Conservation (phyloP, 1,140 invertebrate genomes). For the Pogonomyrmex californicus region DNA sequence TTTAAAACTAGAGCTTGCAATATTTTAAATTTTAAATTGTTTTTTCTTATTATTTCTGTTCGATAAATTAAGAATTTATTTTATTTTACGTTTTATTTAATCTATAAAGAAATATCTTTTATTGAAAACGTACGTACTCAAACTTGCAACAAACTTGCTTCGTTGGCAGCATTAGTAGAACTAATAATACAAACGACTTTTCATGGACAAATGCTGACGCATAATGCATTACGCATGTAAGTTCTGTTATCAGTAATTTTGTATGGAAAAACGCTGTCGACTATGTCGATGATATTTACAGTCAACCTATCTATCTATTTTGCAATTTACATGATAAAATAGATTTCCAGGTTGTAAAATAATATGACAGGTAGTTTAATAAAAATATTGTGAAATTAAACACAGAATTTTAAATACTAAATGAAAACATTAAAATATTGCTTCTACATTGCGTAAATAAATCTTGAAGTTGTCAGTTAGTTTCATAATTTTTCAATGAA, state of each 20-base stretch:
- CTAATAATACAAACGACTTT: conserved; percentile 21
- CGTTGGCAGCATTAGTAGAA: neutral
- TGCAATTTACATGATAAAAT: neutral
- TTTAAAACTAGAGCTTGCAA: neutral
- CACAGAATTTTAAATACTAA: neutral
- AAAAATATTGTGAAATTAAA: neutral
- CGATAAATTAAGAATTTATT: neutral
- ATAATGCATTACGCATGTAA: neutral
- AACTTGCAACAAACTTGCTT: neutral
- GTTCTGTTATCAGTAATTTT: conserved; percentile 39
- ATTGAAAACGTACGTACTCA: neutral
- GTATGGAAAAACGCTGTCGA: neutral
- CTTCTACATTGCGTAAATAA: neutral
- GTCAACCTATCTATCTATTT: neutral
- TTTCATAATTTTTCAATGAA: neutral
- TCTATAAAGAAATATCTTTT: neutral
- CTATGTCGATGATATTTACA: neutral
- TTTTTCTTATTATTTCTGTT: neutral
- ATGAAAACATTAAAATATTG: neutral
- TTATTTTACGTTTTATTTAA: neutral
- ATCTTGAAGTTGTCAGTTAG: neutral
- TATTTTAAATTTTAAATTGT: neutral
- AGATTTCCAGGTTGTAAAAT: neutral
- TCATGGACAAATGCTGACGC: conserved; percentile 16
- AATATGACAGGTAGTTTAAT: neutral